A percentile compares a stretch with the other conserved stretches of the same genome.
Evolutionary conservation across 2,113 vertebrate genomes (phyloP).

Genomic region (Perognathus longimembris): DNA sequence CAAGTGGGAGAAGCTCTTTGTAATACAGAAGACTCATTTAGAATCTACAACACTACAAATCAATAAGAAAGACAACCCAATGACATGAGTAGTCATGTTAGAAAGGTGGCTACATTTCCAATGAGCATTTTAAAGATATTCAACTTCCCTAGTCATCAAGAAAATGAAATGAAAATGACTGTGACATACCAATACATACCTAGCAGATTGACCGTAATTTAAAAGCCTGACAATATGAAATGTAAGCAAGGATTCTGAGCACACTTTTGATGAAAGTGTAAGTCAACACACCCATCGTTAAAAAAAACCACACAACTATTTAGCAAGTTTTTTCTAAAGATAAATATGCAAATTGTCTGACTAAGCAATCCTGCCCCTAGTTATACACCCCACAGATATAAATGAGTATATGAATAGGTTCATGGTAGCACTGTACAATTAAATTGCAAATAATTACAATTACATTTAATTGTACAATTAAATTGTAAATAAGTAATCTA

Average conservation of each 20-base stretch:
- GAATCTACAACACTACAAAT: neutral
- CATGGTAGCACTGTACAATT: neutral
- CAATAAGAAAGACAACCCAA: neutral
- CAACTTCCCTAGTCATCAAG: neutral
- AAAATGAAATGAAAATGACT: constrained; percentile 31
- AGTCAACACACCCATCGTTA: neutral
- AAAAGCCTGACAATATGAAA: neutral
- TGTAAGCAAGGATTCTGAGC: neutral
- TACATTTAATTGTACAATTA: neutral
- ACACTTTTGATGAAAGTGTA: neutral
- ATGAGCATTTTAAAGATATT: neutral
- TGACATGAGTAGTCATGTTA: neutral
- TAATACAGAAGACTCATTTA: neutral
- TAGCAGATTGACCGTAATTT: neutral
- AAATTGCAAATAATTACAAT: neutral
- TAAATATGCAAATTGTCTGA: neutral
- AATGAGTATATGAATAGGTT: neutral
- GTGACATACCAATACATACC: neutral
- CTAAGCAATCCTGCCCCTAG: too few species aligned
- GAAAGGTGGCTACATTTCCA: neutral
- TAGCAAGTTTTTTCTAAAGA: neutral
- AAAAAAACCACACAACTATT: too few species aligned
- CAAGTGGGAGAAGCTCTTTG: neutral
- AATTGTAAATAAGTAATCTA: neutral
- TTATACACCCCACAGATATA: too few species aligned